Percentiles rank a stretch among this genome's conserved stretches.
These are phyloP conservation scores for Psittacara wagleri DNA, from an alignment of 2,113 vertebrate species.

Conservation along the genomic window DNA sequence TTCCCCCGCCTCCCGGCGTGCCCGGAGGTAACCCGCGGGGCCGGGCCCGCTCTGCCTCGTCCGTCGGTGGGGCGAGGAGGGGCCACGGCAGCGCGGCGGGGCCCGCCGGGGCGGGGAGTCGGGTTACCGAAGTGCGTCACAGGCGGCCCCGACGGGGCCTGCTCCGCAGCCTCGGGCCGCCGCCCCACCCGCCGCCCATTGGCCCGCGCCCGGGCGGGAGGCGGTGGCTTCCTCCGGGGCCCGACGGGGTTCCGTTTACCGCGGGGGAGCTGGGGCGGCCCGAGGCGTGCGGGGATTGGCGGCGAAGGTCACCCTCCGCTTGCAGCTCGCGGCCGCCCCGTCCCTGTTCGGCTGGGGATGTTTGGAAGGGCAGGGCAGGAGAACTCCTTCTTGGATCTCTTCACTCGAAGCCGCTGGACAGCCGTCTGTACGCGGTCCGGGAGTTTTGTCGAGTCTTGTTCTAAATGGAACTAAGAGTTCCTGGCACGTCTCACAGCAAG, in stretches of 20 bases:
- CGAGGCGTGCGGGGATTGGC: not conserved
- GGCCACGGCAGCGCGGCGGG: slow-evolving; percentile 48
- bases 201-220: slow-evolving; percentile 49
- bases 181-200: slow-evolving; percentile 60
- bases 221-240: slow-evolving; percentile 15
- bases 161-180: slow-evolving; percentile 61
- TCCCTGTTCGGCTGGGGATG: not conserved
- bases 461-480: not conserved
- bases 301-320: not conserved
- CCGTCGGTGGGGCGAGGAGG: too few species aligned
- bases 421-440: not conserved
- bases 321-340: not conserved
- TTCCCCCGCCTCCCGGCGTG: not conserved
- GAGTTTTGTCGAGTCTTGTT: not conserved
- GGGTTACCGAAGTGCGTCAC: slow-evolving; percentile 78
- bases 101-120: slow-evolving; percentile 60
- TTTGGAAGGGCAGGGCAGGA: not conserved
- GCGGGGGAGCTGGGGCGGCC: not conserved
- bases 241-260: not conserved
- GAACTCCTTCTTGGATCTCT: not conserved
- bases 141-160: slow-evolving; percentile 65
- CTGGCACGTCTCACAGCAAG: fast-evolving
- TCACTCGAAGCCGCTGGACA: not conserved
- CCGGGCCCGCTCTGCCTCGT: too few species aligned
- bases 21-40: slow-evolving; percentile 15